Percentiles rank a stretch among this genome's conserved stretches.
Evolutionary conservation across 2,113 vertebrate genomes (phyloP).

Genomic region (Pantherophis guttatus): DNA sequence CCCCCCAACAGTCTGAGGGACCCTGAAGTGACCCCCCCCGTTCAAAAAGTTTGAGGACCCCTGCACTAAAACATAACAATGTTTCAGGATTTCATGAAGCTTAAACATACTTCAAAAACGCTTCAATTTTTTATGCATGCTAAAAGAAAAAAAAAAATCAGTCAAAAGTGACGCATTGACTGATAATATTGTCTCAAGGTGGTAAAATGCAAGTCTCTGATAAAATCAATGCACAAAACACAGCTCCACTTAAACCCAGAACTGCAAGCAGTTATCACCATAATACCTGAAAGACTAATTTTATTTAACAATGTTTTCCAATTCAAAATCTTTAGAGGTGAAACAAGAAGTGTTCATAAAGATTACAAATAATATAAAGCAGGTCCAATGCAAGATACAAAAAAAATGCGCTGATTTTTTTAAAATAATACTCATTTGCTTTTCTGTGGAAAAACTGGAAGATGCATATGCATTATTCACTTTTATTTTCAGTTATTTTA

Average conservation of each 20-base stretch:
- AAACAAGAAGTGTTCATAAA: background rate
- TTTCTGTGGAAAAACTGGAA: background rate
- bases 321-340: background rate
- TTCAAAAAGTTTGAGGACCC: no score
- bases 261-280: background rate
- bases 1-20: no score
- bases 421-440: background rate
- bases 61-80: background rate
- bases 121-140: fast-evolving
- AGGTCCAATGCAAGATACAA: background rate
- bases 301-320: background rate
- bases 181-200: background rate
- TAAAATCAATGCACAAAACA: background rate
- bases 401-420: background rate
- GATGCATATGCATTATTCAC: background rate
- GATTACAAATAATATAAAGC: background rate
- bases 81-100: background rate
- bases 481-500: background rate
- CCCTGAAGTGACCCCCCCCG: no score
- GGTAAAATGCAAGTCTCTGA: background rate
- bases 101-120: background rate
- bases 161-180: background rate
- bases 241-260: constrained; percentile 1
- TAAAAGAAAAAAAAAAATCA: background rate
- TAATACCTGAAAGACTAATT: background rate